A percentile compares a stretch with the other conserved stretches of the same genome.
phyloP scores from a whole-genome alignment of 1,140 invertebrate species.

The Eubasilissa regina region DNA sequence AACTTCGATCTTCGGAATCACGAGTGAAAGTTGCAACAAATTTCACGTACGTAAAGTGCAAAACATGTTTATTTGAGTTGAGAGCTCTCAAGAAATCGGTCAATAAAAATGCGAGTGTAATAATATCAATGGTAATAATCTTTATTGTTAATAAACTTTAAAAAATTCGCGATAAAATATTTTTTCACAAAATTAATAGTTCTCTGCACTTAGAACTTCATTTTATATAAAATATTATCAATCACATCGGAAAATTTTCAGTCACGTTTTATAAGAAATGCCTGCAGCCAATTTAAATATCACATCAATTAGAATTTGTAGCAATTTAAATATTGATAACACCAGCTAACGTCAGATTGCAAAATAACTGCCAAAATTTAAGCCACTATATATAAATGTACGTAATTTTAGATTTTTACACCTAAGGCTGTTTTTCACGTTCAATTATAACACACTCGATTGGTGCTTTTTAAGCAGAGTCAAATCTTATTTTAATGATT shows the following conservation, averaged over 20 bases:
- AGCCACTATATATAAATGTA: conserved; percentile 13
- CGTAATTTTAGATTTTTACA: conserved; percentile 24
- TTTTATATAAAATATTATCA: conserved; percentile 33
- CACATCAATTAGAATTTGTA: conserved; percentile 29
- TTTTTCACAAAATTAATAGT: conserved; percentile 57
- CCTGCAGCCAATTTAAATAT: conserved; percentile 37
- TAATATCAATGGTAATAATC: conserved; percentile 47
- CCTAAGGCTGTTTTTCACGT: conserved; percentile 37
- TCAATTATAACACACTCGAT: conserved; percentile 33
- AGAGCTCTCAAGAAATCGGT: too few relatives aligned
- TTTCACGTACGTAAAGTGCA: too few relatives aligned
- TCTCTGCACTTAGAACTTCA: conserved; percentile 53
- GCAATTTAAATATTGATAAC: conserved; percentile 42
- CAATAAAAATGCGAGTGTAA: conserved; percentile 7
- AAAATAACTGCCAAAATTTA: conserved; percentile 56
- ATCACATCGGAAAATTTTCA: conserved; percentile 2
- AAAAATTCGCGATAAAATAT: conserved; percentile 49
- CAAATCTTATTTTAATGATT: not conserved
- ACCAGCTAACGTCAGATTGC: conserved; percentile 57
- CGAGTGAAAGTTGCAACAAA: too few relatives aligned
- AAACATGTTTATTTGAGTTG: too few relatives aligned
- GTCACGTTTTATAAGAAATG: conserved; percentile 16
- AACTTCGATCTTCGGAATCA: too few relatives aligned
- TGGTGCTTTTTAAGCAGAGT: conserved; percentile 18
- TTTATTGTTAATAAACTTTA: conserved; percentile 32